Conservation (phyloP, 2,113 vertebrate genomes). For the Setophaga coronata region DNA sequence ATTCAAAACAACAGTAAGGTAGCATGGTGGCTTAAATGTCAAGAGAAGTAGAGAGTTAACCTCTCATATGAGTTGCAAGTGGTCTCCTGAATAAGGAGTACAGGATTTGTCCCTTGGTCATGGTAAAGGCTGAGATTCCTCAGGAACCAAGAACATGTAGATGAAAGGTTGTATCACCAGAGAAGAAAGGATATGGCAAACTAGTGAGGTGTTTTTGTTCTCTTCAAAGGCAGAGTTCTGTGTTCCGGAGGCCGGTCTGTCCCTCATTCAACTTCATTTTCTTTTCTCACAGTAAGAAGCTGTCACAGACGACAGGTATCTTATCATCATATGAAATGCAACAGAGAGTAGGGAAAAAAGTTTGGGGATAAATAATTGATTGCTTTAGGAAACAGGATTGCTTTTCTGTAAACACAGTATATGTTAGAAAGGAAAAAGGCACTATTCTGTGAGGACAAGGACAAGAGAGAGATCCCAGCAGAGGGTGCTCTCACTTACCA, state of each 20-base stretch:
- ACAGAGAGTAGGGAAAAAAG: neutral
- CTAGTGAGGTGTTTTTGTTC: neutral
- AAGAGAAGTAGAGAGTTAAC: neutral
- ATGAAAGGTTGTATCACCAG: neutral
- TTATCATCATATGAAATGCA: neutral
- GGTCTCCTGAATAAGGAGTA: neutral
- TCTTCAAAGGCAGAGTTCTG: neutral
- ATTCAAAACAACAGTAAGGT: neutral
- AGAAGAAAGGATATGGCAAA: neutral
- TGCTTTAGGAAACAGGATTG: neutral
- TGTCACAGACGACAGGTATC: neutral
- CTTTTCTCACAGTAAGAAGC: neutral
- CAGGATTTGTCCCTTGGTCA: neutral
- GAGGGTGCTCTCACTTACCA: neutral
- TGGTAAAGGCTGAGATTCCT: neutral
- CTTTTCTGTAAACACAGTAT: neutral
- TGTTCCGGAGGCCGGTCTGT: neutral
- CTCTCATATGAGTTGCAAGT: neutral
- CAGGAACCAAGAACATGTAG: neutral
- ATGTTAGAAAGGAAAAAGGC: neutral
- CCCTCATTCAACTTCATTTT: conserved; percentile 4
- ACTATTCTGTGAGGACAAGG: neutral
- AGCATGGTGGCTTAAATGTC: neutral
- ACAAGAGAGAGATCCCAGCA: neutral
- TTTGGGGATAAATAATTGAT: conserved; percentile 35